A percentile compares a stretch with the other conserved stretches of the same genome.
Conservation (phyloP, 2,797 vertebrate species). For the Scomberomorus guttatus region DNA sequence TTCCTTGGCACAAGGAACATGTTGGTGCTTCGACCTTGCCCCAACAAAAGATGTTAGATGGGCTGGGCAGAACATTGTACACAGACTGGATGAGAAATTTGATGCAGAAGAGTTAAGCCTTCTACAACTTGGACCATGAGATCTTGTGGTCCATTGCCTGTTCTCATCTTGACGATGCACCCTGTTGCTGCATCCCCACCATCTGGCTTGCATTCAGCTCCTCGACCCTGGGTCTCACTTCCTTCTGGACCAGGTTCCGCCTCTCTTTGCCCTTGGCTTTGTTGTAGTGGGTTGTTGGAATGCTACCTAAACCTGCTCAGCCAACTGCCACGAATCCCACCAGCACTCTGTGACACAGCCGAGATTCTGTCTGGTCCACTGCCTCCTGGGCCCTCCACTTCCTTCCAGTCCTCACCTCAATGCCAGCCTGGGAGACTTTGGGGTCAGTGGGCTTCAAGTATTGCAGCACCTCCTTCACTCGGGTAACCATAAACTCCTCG, state of each 20-base stretch:
- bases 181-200: not conserved
- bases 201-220: not conserved
- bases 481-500: not conserved
- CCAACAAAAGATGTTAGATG: too few relatives aligned
- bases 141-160: not conserved
- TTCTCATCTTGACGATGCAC: not conserved
- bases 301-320: not conserved
- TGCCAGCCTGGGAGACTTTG: not conserved
- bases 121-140: constrained; percentile 9
- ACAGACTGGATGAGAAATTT: not conserved
- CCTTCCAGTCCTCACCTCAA: not conserved
- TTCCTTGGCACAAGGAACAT: too few relatives aligned
- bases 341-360: not conserved
- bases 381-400: constrained; percentile 1
- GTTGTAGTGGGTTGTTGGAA: not conserved
- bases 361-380: not conserved
- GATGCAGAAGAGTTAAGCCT: not conserved
- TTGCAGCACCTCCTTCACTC: not conserved
- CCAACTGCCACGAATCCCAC: not conserved
- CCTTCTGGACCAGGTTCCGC: not conserved
- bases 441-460: not conserved
- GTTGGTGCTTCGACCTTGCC: too few relatives aligned
- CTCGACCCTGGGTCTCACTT: not conserved
- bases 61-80: too few relatives aligned
- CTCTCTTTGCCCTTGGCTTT: not conserved